A percentile compares a stretch with the other conserved stretches of the same genome.
These are phyloP conservation scores for Sycophila sp. DNA, from an alignment of 1,140 invertebrate species.

Conservation along the genomic window DNA sequence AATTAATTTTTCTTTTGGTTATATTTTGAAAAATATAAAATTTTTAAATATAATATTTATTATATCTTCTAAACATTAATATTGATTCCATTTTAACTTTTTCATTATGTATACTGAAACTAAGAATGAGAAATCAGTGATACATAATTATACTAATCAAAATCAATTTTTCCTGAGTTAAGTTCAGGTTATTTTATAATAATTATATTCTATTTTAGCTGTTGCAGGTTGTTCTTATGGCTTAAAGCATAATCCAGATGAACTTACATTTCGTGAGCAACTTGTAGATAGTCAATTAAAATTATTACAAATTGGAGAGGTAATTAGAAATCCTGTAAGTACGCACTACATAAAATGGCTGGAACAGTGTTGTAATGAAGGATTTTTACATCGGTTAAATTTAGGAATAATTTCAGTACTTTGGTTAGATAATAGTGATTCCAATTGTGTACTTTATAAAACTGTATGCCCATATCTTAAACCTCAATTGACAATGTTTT, in stretches of 20 bases:
- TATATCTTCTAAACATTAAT: neutral
- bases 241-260: slow-evolving; percentile 73
- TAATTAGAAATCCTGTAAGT: slow-evolving; percentile 75
- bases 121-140: no score
- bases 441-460: slow-evolving; percentile 75
- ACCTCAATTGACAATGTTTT: slow-evolving; percentile 70
- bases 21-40: no score
- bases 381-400: slow-evolving; percentile 72
- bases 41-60: neutral
- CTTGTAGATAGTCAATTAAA: slow-evolving; percentile 71
- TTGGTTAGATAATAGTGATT: slow-evolving; percentile 77
- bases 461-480: slow-evolving; percentile 77
- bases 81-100: neutral
- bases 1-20: no score
- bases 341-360: slow-evolving; percentile 73
- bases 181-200: slow-evolving; percentile 8
- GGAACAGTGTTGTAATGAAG: slow-evolving; percentile 73
- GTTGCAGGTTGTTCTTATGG: slow-evolving; percentile 61
- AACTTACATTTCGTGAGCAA: slow-evolving; percentile 71
- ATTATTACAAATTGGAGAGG: slow-evolving; percentile 72
- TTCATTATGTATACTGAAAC: no score
- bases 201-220: slow-evolving; percentile 52
- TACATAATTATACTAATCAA: no score
- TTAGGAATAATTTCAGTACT: slow-evolving; percentile 80
- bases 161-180: neutral